A percentile compares a stretch with the other conserved stretches of the same genome.
These are phyloP conservation scores for Oscheius sp. DNA, from an alignment of 2,888 invertebrate species.

Conservation along the genomic window DNA sequence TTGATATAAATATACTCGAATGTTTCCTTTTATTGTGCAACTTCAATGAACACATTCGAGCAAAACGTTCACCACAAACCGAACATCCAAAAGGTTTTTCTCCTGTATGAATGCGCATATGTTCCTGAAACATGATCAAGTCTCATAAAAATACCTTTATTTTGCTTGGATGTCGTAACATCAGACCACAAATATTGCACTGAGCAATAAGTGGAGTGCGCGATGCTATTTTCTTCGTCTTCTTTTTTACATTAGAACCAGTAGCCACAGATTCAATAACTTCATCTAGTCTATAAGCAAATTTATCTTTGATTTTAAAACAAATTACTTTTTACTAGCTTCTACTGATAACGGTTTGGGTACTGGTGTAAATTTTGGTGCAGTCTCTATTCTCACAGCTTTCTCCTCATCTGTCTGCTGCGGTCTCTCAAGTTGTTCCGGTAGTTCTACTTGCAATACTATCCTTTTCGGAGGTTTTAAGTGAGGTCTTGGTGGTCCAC, in stretches of 20 bases:
- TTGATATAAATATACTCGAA: slow-evolving; percentile 8
- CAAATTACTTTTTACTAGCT: slow-evolving; percentile 31
- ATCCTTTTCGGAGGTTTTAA: slow-evolving; percentile 49
- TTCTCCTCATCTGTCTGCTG: no score
- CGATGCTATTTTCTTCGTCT: not conserved
- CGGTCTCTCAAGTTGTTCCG: no score
- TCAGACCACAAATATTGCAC: slow-evolving; percentile 57
- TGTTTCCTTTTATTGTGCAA: slow-evolving; percentile 58
- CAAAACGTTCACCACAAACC: slow-evolving; percentile 45
- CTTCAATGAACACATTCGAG: slow-evolving; percentile 45
- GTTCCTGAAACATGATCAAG: slow-evolving; percentile 39
- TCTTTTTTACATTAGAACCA: slow-evolving; percentile 27
- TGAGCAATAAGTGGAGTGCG: slow-evolving; percentile 42
- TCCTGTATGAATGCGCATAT: slow-evolving; percentile 57
- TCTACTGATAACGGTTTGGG: slow-evolving; percentile 31
- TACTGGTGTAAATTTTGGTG: slow-evolving; percentile 26
- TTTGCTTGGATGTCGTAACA: slow-evolving; percentile 58
- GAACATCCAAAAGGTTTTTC: slow-evolving; percentile 55
- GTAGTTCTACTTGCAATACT: no score
- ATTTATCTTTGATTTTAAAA: not conserved
- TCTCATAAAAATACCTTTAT: slow-evolving; percentile 44
- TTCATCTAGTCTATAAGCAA: slow-evolving; percentile 40
- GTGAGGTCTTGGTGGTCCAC: slow-evolving; percentile 55
- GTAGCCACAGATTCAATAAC: slow-evolving; percentile 52
- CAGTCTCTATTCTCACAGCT: slow-evolving; percentile 23